Evolutionary conservation across 30 jellyfish, hydroid and myxozoan species (phyloP), one percentile per base, ranked within the genome.

Genomic region (Aurelia aurita): DNA sequence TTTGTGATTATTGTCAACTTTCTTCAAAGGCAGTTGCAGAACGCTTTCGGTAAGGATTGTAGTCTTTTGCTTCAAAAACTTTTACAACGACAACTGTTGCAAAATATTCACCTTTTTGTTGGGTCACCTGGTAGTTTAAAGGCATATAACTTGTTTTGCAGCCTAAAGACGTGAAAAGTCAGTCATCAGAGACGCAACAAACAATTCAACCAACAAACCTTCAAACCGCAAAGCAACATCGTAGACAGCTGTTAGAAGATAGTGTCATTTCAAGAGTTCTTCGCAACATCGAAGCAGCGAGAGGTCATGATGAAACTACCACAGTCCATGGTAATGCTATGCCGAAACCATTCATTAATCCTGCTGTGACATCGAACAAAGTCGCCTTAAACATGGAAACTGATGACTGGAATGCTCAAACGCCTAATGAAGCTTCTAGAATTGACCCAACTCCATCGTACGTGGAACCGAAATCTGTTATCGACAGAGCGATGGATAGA

Each of bases 311-410:
- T 12, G 28, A 19, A 55, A 55, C 67, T 19, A 55, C 67, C 29
- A 19, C 67, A 19, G 29, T 19, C 67, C 25, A n/a, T 55, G 29
- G 26, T 5, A n/a, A n/a, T 55, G 11, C 13, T 19, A 55, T 55
- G 67, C 84, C 84, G 25, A 71, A 71, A 59, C 84, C 84, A 47
- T 71, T 71, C 26, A 43, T 71, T 71, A 45, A 31, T 22, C 68
- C 43, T 45, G 34, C 27, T 16, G 28, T 71, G n/a, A 20, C 18
- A n/a, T 8, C 20, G 19, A 18, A n/a, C 19, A 47, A 32, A 1
- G 31, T 9, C 7, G 21, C 55, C 25, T 39, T 47, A 5, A 47
- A 14, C 19, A 47, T n/a, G 27, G 80, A 27, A 5, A 68, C 44
- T 0, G 29, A 71, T 47, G 69, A 44, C 54, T 71, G 84, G 84